Evolutionary conservation across 1,140 invertebrate genomes (phyloP).

Genomic region (Phymorhynchus buccinoides): DNA sequence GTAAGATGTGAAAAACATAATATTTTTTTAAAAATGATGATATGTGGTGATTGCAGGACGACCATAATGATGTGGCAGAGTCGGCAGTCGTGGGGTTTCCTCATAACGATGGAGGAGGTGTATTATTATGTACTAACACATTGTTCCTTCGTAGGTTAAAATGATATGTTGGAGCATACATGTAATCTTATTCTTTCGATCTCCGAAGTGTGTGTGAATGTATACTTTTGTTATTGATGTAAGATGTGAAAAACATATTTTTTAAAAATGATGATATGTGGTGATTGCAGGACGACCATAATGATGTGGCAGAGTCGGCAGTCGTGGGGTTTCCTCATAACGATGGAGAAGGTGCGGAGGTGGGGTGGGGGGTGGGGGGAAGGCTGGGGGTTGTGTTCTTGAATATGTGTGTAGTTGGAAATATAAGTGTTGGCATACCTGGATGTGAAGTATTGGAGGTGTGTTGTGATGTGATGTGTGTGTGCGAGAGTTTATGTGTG

Average conservation of each 20-base stretch:
- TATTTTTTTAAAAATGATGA: too few relatives aligned
- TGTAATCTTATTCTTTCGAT: too few relatives aligned
- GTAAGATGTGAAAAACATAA: too few relatives aligned
- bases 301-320: conserved; percentile 73
- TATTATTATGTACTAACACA: too few relatives aligned
- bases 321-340: conserved; percentile 76
- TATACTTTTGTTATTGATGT: too few relatives aligned
- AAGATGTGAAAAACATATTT: too few relatives aligned
- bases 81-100: conserved; percentile 76
- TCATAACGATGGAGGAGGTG: conserved; percentile 75
- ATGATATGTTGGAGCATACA: too few relatives aligned
- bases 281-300: conserved; percentile 70
- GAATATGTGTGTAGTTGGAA: background rate
- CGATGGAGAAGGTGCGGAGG: conserved; percentile 72
- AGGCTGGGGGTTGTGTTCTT: conserved; percentile 50
- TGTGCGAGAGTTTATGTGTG: background rate
- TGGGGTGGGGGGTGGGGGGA: conserved; percentile 63
- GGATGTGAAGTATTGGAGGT: background rate
- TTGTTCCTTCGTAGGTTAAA: too few relatives aligned
- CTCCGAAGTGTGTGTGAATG: too few relatives aligned
- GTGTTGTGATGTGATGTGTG: background rate
- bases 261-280: too few relatives aligned
- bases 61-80: conserved; percentile 73
- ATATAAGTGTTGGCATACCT: background rate
- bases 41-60: conserved; percentile 63